Evolutionary conservation across 1,140 invertebrate genomes (phyloP), one percentile per base, ranked within the genome.

Genomic region (Anthonomus grandis): DNA sequence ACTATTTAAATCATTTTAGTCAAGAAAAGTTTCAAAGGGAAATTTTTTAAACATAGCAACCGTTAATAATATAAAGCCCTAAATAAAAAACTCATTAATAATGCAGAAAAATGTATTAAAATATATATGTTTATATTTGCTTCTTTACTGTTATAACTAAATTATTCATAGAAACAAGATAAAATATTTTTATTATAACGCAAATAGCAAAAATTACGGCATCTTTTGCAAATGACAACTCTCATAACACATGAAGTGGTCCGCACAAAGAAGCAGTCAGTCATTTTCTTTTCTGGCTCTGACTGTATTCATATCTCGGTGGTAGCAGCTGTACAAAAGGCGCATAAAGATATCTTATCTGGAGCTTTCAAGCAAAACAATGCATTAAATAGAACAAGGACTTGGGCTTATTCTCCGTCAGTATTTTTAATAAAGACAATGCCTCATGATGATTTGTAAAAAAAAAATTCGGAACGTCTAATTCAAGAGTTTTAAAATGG

Each of bases 371-470:
- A 39, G 38, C 15, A 39, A 39, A 39, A 39, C 38, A 39, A 39
- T 39, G 38, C 38, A 12, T 39, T 39, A 39, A 17, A 39, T 39
- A 39, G 9, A 39, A 39, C 38, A 39, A n/a, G 38, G 38, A 17
- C 10, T 17, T 39, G 38, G n/a, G n/a, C 38, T 12, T 39, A 39
- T 39, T 39, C 38, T 12, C 10, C 38, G 15, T 12, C 38, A 17
- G 38, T 39, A 39, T 39, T 39, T 39, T 39, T 39, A 39, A 39
- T 39, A 39, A 39, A 39, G 38, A 39, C 38, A 39, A 39, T 39
- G 15, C n/a, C 38, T 9, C n/a, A 17, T n/a, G n/a, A n/a, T n/a
- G n/a, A n/a, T n/a, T n/a, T n/a, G n/a, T n/a, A n/a, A n/a, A n/a
- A n/a, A n/a, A n/a, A n/a, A n/a, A n/a, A n/a, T n/a, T n/a, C n/a